phyloP scores from a whole-genome alignment of 2,888 invertebrate species.

The Polydrusus pterygomalis region DNA sequence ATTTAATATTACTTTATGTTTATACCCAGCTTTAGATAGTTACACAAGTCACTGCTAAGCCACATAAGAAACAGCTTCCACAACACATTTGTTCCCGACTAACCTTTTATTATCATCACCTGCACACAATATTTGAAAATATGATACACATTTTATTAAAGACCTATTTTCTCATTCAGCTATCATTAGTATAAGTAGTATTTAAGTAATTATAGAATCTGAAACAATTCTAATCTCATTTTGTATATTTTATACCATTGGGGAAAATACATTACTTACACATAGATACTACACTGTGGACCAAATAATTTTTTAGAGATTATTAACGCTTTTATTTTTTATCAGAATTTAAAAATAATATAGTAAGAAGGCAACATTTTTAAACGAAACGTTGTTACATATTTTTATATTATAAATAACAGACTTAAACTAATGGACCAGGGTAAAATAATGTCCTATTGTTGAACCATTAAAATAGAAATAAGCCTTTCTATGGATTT shows the following conservation, averaged over 20 bases:
- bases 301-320: too few species aligned
- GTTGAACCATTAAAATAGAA: too few species aligned
- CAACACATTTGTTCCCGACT: background rate
- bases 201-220: background rate
- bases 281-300: background rate
- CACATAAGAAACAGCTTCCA: background rate
- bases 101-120: background rate
- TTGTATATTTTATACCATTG: slow-evolving; percentile 2
- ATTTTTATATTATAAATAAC: too few species aligned
- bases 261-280: background rate
- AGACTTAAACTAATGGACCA: too few species aligned
- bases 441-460: too few species aligned
- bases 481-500: too few species aligned
- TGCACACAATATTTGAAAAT: background rate
- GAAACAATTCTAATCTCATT: background rate
- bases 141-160: background rate
- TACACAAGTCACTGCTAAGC: slow-evolving; percentile 12
- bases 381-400: too few species aligned
- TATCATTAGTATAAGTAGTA: background rate
- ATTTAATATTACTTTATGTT: slow-evolving; percentile 13
- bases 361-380: too few species aligned
- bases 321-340: too few species aligned
- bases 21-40: background rate
- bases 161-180: too few species aligned
- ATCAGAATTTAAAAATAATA: too few species aligned